Conservation (phyloP, 1,140 invertebrate genomes). For the Eumaeus atala region DNA sequence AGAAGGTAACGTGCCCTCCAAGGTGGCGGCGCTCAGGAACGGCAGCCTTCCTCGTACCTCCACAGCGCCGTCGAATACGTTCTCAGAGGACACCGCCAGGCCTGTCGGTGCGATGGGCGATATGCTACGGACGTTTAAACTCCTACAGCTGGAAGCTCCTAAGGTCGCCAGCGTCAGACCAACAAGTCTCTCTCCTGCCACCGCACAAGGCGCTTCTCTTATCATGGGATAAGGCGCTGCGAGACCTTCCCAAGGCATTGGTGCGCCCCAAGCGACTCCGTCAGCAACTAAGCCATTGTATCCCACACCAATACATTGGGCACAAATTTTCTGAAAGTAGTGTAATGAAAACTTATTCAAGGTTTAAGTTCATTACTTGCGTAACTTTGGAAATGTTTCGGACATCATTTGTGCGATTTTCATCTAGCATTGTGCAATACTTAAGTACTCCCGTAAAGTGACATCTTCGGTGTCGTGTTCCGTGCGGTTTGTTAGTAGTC, state of each 20-base stretch:
- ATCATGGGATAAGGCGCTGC: not conserved
- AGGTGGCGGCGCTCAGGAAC: slow-evolving; percentile 30
- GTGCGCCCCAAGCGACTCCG: slow-evolving; percentile 9
- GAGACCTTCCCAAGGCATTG: not conserved
- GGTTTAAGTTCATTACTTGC: too few relatives aligned
- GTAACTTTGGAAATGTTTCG: not conserved
- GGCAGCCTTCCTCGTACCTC: slow-evolving; percentile 34
- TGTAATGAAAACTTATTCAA: not conserved
- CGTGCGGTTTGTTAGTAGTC: too few relatives aligned
- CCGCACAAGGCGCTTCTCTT: slow-evolving; percentile 1
- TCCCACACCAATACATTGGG: slow-evolving; percentile 15
- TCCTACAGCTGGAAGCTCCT: slow-evolving; percentile 26
- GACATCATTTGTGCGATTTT: not conserved
- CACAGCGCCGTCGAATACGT: slow-evolving; percentile 33
- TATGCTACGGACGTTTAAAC: slow-evolving; percentile 26
- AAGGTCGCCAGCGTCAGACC: slow-evolving; percentile 14
- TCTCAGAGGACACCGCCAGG: slow-evolving; percentile 32
- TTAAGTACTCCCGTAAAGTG: not conserved
- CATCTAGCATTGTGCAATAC: not conserved
- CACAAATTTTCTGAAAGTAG: slow-evolving; percentile 20
- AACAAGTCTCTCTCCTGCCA: slow-evolving; percentile 11
- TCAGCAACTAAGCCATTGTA: too few relatives aligned
- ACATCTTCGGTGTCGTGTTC: not conserved
- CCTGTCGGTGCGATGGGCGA: slow-evolving; percentile 34
- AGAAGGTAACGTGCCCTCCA: slow-evolving; percentile 38